These are phyloP conservation scores for Drosophila murphyi DNA, from an alignment of 1,140 invertebrate species.

Conservation along the genomic window DNA sequence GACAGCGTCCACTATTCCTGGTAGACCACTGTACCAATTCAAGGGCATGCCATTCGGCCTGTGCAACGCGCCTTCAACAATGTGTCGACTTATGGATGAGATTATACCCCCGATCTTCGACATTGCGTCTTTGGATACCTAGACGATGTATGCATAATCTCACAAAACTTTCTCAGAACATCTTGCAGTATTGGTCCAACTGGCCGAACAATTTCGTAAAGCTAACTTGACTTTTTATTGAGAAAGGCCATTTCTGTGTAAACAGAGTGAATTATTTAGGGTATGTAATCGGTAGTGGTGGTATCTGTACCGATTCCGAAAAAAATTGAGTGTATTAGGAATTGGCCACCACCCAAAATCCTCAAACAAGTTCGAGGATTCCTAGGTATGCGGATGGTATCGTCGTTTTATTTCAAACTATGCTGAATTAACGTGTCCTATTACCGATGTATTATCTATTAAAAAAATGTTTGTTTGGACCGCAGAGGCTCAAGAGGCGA, in stretches of 20 bases:
- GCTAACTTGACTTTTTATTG: slow-evolving; percentile 10
- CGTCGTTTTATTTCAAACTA: slow-evolving; percentile 9
- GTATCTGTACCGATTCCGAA: slow-evolving; percentile 1
- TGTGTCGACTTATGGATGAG: too few species aligned
- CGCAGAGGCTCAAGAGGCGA: too few species aligned
- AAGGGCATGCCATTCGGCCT: too few species aligned
- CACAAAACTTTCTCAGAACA: too few species aligned
- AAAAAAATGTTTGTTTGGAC: not conserved
- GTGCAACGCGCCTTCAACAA: too few species aligned
- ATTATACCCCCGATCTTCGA: too few species aligned
- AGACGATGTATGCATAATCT: too few species aligned
- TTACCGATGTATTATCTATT: too few species aligned
- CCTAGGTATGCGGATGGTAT: slow-evolving; percentile 18
- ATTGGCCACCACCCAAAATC: not conserved
- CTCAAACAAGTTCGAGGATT: slow-evolving; percentile 22
- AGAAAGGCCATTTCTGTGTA: slow-evolving; percentile 20
- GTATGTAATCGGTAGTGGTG: slow-evolving; percentile 9
- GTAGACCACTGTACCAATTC: not conserved
- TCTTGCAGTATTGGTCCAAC: too few species aligned
- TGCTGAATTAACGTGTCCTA: too few species aligned
- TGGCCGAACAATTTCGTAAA: too few species aligned
- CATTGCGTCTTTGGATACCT: too few species aligned
- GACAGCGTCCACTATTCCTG: slow-evolving; percentile 24
- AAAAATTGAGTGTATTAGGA: not conserved
- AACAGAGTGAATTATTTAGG: slow-evolving; percentile 26